phyloP scores from a whole-genome alignment of 2,113 vertebrate species.

The Serilophus lunatus region DNA sequence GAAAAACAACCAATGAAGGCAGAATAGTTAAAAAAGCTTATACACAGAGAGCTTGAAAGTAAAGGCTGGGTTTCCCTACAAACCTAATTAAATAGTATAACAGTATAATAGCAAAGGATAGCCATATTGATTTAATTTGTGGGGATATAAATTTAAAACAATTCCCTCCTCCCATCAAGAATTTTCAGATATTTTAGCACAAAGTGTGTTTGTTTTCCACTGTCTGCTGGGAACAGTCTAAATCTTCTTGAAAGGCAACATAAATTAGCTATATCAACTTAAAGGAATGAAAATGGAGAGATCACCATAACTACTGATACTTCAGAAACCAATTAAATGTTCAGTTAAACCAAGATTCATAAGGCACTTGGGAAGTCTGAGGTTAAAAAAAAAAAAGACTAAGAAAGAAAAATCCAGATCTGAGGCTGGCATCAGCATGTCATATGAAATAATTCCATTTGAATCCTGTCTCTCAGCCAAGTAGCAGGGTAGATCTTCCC shows the following conservation, averaged over 20 bases:
- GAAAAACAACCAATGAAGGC: neutral
- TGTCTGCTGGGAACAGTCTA: neutral
- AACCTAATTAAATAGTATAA: neutral
- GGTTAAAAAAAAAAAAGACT: constrained; percentile 28
- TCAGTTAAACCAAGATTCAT: constrained; percentile 9
- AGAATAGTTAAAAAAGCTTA: neutral
- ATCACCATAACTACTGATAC: neutral
- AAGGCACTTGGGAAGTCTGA: neutral
- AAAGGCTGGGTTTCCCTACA: neutral
- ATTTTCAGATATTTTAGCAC: neutral
- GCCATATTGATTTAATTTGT: neutral
- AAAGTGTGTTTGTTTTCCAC: neutral
- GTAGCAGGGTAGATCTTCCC: constrained; percentile 51
- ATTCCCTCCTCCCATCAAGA: neutral
- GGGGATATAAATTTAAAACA: neutral
- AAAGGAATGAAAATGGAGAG: constrained; percentile 1
- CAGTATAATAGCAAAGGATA: neutral
- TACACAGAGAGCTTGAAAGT: neutral
- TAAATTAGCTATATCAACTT: neutral
- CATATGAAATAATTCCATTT: constrained; percentile 50
- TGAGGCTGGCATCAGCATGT: constrained; percentile 42
- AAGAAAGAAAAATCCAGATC: constrained; percentile 45
- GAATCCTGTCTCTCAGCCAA: constrained; percentile 50
- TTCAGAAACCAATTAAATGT: neutral
- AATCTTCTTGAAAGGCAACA: neutral